phyloP scores from a whole-genome alignment of 2,113 vertebrate genomes.

The Monopterus albus region DNA sequence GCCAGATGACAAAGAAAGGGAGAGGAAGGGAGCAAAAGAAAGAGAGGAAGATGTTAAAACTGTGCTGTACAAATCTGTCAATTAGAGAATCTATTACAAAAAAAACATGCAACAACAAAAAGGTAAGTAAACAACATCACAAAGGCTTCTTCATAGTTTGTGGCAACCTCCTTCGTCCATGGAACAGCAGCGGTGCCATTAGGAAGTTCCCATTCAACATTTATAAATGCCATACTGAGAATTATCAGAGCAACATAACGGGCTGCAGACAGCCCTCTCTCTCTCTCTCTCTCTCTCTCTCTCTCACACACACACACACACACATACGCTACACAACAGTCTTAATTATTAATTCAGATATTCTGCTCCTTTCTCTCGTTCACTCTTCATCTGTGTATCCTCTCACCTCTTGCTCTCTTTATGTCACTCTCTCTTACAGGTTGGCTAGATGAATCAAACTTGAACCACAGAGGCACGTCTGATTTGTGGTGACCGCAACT shows the following conservation, averaged over 20 bases:
- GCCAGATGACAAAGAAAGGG: conserved; percentile 28
- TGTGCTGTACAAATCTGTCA: background rate
- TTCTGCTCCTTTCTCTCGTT: conserved; percentile 59
- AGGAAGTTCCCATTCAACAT: conserved; percentile 75
- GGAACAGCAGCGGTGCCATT: conserved; percentile 56
- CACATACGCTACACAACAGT: conserved; percentile 25
- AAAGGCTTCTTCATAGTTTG: conserved; percentile 3
- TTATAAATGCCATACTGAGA: conserved; percentile 80
- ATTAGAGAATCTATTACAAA: background rate
- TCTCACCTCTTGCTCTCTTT: conserved; percentile 53
- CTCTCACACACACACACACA: conserved; percentile 9
- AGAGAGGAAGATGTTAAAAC: background rate
- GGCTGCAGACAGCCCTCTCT: conserved; percentile 63
- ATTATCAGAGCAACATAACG: conserved; percentile 77
- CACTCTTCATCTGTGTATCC: conserved; percentile 40
- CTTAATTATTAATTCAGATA: conserved; percentile 77
- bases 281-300: conserved; percentile 6
- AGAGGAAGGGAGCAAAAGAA: background rate
- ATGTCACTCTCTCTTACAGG: conserved; percentile 38
- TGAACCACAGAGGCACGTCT: conserved; percentile 19
- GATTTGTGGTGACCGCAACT: background rate
- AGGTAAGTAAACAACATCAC: background rate
- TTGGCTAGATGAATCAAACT: conserved; percentile 36
- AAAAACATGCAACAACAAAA: background rate
- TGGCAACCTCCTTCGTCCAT: background rate